Base-by-base conservation (phyloP, 2,113 vertebrate species). In the Ciconia stormi region DNA sequence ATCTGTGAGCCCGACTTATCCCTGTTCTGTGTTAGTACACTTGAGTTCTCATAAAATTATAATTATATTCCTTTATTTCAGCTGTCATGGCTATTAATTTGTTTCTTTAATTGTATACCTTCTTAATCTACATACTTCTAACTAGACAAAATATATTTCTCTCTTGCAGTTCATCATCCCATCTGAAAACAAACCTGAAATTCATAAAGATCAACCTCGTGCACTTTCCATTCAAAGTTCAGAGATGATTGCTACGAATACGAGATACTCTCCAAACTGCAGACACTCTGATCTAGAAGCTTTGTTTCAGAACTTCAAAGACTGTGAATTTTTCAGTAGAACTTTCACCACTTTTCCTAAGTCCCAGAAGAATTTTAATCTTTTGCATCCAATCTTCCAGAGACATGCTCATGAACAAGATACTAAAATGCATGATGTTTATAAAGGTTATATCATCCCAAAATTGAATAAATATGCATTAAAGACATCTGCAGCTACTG, bases 231-330 rank as follows among this genome's bases (percentile, higher is more conserved):
- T 99, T 95, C 99, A 99, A 97, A 99, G 99, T 38, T 99, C 99
- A 40, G 99, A 99, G 98, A 99, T 99, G 99, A 99, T 99, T 80
- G 99, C 99, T 90, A 99, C 99, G 1, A 99, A 99, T 97, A 99
- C 99, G 12, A 98, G 99, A 38, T 99, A 99, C 86, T 98, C 99
- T 0, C 95, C 99, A 26, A 98, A 99, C 95, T 99, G 99, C 97
- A 98, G 99, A 12, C 99, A 99, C 90, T 99, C 99, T 50, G 98
- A 99, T 95, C 98, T 99, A 6, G 99, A 99, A 97, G 98, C 99
- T 83, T 97, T 99, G 88, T 98, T 99, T 95, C 99, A 99, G 96
- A 98, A 99, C 70, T 99, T 99, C 91, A 99, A 99, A 95, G 98
- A 99, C 73, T 98, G 98, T n/a, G 96, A 98, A 69, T 99, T 99